Base-by-base conservation (phyloP, 2,888 invertebrate species). In the Frankliniella fusca region DNA sequence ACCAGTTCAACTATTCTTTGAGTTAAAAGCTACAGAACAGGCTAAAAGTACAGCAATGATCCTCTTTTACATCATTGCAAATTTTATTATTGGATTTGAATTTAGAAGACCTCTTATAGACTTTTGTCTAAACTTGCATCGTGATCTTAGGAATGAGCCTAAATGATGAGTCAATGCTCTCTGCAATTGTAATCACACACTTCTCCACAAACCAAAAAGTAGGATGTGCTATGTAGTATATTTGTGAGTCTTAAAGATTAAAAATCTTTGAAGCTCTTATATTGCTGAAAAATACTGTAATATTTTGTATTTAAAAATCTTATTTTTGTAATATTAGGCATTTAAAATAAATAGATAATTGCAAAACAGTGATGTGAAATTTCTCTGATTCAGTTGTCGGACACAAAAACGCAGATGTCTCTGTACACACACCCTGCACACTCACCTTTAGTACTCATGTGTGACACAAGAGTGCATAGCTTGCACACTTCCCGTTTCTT, bases 251-350 rank as follows among this genome's bases (percentile, higher is more conserved):
- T 76, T 10, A 5, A 1, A 23, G 10, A n/a, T 70, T 9, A 23
- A 23, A 27, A 27, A 10, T 76, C 12, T 27, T 5, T n/a, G 1
- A 27, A 3, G 27, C 23, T 27, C 8, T 27, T 23, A 1, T 76
- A 76, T 10, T 76, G 7, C 27, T n/a, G 70, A 76, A 76, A 27
- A 10, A 76, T 76, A 27, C 70, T 76, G 70, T 76, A 76, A 76
- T 76, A 76, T 27, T 23, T 27, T 76, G 70, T 76, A 76, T 76
- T 23, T 3, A 10, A 23, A 76, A 76, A 76, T 76, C 70, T 27
- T 76, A 76, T 76, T 76, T 76, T 76, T 76, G 23, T 76, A 76
- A n/a, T 27, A 12, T 12, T 76, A 76, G 70, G 70, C 70, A 76
- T 76, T 76, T 27, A 76, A 76, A 20, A 15, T 54, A 20, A 20